phyloP scores from a whole-genome alignment of 2,888 invertebrate genomes.

The Ochropleura plecta region DNA sequence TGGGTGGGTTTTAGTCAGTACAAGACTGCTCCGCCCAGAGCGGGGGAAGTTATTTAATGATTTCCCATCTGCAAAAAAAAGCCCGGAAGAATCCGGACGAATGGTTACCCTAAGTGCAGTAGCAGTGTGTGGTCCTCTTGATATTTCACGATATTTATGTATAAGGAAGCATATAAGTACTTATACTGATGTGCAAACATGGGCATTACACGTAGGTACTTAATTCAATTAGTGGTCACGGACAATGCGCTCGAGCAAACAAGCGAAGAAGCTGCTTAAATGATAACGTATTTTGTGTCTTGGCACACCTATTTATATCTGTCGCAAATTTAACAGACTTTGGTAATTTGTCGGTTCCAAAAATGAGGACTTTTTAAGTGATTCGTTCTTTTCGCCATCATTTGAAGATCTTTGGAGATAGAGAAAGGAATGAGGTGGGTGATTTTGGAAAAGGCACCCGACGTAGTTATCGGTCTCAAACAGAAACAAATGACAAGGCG shows the following conservation, averaged over 20 bases:
- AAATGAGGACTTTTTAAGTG: not conserved
- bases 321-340: conserved; percentile 1
- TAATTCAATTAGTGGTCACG: conserved; percentile 23
- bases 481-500: no score
- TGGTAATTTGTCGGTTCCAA: not conserved
- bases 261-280: conserved; percentile 7
- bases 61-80: no score
- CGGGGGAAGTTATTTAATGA: no score
- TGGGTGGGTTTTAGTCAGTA: no score
- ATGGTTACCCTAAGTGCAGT: not conserved
- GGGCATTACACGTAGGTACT: conserved; percentile 2
- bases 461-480: no score
- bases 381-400: not conserved
- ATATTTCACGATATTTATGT: conserved; percentile 17
- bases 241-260: conserved; percentile 43
- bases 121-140: not conserved
- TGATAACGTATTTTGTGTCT: conserved; percentile 1
- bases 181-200: conserved; percentile 27
- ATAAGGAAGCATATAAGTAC: conserved; percentile 13
- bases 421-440: not conserved
- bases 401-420: not conserved
- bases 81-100: not conserved
- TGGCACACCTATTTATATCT: conserved; percentile 19
- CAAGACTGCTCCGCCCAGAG: no score
- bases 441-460: no score